These are phyloP conservation scores for Nephrotoma appendiculata DNA, from an alignment of 2,888 invertebrate species.

Conservation along the genomic window DNA sequence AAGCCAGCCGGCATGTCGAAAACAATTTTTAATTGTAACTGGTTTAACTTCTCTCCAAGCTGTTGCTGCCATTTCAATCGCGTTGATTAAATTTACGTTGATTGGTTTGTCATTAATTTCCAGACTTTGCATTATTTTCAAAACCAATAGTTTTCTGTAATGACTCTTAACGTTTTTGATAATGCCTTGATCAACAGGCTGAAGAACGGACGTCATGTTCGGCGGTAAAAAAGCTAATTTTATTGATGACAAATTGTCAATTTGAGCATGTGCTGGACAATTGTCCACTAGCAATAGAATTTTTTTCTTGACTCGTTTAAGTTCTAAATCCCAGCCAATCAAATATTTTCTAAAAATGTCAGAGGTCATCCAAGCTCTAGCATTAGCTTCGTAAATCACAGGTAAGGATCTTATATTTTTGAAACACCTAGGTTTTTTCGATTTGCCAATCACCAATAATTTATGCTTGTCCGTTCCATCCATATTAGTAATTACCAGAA, in stretches of 20 bases:
- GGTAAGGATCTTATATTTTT: background rate
- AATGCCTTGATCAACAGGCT: background rate
- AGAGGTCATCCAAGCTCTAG: background rate
- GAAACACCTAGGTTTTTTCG: background rate
- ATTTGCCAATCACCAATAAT: background rate
- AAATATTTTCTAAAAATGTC: background rate
- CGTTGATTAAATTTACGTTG: background rate
- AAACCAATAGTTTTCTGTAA: background rate
- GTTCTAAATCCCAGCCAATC: background rate
- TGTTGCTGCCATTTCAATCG: background rate
- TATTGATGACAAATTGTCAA: too few relatives aligned
- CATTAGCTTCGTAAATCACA: background rate
- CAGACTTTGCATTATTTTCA: background rate
- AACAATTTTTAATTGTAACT: background rate
- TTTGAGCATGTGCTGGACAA: too few relatives aligned
- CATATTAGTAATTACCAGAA: background rate
- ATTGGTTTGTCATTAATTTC: background rate
- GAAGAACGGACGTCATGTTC: background rate
- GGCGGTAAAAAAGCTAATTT: too few relatives aligned
- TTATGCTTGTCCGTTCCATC: constrained; percentile 1
- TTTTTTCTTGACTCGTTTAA: too few relatives aligned
- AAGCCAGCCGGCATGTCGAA: background rate
- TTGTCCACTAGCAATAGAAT: too few relatives aligned
- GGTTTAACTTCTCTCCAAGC: background rate
- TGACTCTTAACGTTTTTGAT: background rate